Evolutionary conservation across 2,113 vertebrate species (phyloP).

Genomic region (Meleagris gallopavo): DNA sequence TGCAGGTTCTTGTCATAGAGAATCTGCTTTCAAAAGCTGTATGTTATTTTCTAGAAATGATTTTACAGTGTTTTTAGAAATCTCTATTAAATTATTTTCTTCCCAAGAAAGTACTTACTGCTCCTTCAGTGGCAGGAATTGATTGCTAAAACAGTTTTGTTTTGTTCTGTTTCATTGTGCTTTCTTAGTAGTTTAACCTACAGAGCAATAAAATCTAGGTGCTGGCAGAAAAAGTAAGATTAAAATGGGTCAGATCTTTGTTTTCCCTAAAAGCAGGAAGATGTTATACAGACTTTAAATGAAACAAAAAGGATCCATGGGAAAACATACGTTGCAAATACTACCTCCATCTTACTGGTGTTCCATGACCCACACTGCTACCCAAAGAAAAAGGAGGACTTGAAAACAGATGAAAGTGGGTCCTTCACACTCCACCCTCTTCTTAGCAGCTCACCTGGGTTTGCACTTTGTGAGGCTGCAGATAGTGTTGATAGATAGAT

Average conservation of each 20-base stretch:
- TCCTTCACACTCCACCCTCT: not conserved
- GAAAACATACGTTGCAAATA: not conserved
- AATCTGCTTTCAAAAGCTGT: not conserved
- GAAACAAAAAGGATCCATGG: not conserved
- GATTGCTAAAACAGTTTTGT: not conserved
- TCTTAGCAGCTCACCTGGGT: fast-evolving
- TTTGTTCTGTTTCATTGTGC: not conserved
- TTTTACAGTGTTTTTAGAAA: slow-evolving; percentile 20
- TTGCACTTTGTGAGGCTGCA: not conserved
- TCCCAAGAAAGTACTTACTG: not conserved
- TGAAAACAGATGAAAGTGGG: not conserved
- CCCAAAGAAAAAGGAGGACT: not conserved
- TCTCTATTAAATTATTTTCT: not conserved
- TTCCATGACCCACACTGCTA: not conserved
- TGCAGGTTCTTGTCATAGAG: not conserved
- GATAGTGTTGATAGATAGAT: not conserved
- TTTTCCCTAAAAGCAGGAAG: not conserved
- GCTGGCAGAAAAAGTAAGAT: not conserved
- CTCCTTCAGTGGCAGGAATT: not conserved
- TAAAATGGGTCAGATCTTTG: not conserved
- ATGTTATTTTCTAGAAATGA: not conserved
- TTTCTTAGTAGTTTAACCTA: not conserved
- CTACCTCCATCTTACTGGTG: not conserved
- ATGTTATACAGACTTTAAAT: not conserved
- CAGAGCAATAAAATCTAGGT: not conserved